Percentiles rank a stretch among this genome's conserved stretches.
phyloP scores from a whole-genome alignment of 1,140 invertebrate genomes.

The Triops longicaudatus region DNA sequence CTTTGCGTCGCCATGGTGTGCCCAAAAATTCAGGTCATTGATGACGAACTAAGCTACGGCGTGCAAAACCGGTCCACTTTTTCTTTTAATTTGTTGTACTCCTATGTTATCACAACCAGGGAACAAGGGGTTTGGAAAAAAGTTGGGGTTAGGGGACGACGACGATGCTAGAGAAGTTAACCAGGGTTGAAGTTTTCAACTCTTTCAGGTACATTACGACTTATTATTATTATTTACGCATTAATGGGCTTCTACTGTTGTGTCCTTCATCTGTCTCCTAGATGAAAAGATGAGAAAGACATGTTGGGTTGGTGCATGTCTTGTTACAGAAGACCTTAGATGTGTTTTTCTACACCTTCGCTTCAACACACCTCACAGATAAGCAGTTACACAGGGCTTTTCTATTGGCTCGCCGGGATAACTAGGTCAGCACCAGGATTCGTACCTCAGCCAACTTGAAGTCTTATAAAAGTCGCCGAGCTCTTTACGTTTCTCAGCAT shows the following conservation, averaged over 20 bases:
- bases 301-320: not conserved
- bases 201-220: not conserved
- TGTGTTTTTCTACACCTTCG: conserved; percentile 15
- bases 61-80: conserved; percentile 5
- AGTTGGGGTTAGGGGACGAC: not conserved
- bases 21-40: not conserved
- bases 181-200: too few relatives aligned
- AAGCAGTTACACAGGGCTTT: not conserved
- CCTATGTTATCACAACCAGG: not conserved
- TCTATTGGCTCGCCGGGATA: not conserved
- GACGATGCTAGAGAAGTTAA: too few relatives aligned
- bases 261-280: not conserved
- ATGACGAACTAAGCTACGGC: not conserved
- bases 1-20: not conserved
- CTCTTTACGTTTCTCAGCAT: not conserved
- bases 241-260: not conserved
- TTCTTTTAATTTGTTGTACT: not conserved
- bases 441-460: not conserved
- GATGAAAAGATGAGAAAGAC: not conserved
- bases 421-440: conserved; percentile 14
- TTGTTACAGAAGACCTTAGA: not conserved
- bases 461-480: not conserved
- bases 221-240: conserved; percentile 9
- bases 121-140: not conserved
- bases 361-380: not conserved